A percentile compares a stretch with the other conserved stretches of the same genome.
phyloP scores from a whole-genome alignment of 2,888 invertebrate genomes.

The Rhorus exstirpatorius region DNA sequence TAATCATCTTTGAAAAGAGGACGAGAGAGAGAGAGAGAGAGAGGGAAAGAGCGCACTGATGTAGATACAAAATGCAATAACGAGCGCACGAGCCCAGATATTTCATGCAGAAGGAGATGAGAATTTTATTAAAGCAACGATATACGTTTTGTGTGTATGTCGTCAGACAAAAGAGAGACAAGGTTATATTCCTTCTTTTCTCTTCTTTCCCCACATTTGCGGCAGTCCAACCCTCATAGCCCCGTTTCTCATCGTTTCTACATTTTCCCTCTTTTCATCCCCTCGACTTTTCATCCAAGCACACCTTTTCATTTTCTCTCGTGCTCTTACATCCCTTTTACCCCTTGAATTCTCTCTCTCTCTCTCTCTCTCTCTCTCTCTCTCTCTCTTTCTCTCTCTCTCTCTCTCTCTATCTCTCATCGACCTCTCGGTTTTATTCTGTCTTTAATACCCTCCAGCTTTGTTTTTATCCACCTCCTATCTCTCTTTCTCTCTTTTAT shows the following conservation, averaged over 20 bases:
- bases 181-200: slow-evolving; percentile 62
- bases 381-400: slow-evolving; percentile 7
- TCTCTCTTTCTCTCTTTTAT: neutral
- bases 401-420: neutral
- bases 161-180: slow-evolving; percentile 66
- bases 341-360: neutral
- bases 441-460: slow-evolving; percentile 12
- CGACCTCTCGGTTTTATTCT: slow-evolving; percentile 8
- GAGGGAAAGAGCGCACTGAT: slow-evolving; percentile 32
- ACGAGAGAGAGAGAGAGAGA: slow-evolving; percentile 1
- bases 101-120: slow-evolving; percentile 66
- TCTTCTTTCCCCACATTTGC: slow-evolving; percentile 33
- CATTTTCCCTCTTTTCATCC: slow-evolving; percentile 30
- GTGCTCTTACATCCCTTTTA: neutral
- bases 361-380: neutral
- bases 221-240: slow-evolving; percentile 26
- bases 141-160: slow-evolving; percentile 36
- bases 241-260: slow-evolving; percentile 53
- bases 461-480: neutral
- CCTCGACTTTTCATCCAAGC: slow-evolving; percentile 24
- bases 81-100: slow-evolving; percentile 59
- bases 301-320: slow-evolving; percentile 12
- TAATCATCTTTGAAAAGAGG: slow-evolving; percentile 57
- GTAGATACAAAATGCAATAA: slow-evolving; percentile 71
- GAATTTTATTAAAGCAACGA: slow-evolving; percentile 72